Evolutionary conservation across 2,113 vertebrate genomes (phyloP).

Genomic region (Hemibagrus wyckioides): DNA sequence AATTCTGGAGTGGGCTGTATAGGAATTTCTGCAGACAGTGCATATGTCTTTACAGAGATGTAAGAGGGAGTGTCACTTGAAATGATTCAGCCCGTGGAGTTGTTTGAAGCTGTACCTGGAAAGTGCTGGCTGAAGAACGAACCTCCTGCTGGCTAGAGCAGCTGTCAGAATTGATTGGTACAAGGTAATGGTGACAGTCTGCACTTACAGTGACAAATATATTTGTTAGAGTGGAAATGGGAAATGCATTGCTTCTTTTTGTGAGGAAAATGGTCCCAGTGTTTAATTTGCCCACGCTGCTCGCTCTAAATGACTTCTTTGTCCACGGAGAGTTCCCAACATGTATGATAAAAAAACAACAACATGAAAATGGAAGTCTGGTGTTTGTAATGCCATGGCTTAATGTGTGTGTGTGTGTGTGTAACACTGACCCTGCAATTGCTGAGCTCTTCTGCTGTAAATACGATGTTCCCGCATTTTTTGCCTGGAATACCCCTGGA

Average conservation of each 20-base stretch:
- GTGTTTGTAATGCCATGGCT: neutral
- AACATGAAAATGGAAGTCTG: neutral
- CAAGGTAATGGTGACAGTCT: neutral
- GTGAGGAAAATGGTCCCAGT: neutral
- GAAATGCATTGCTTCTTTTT: neutral
- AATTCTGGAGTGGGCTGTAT: neutral
- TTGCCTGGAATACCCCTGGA: slow-evolving; percentile 76
- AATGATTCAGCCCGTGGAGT: slow-evolving; percentile 6
- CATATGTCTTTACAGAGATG: slow-evolving; percentile 21
- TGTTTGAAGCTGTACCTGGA: slow-evolving; percentile 14
- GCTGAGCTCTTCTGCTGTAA: slow-evolving; percentile 76
- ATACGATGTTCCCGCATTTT: slow-evolving; percentile 76
- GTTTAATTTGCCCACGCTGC: neutral
- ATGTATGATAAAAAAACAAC: neutral
- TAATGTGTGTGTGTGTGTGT: slow-evolving; percentile 23
- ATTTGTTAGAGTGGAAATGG: neutral
- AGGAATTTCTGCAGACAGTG: neutral
- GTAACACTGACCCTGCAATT: slow-evolving; percentile 75
- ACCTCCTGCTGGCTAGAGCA: slow-evolving; percentile 9
- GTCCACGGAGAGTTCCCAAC: slow-evolving; percentile 1
- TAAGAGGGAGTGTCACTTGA: slow-evolving; percentile 23
- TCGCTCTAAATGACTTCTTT: slow-evolving; percentile 13
- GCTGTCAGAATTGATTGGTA: slow-evolving; percentile 24
- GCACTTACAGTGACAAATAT: neutral
- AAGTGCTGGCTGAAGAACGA: neutral